These are phyloP conservation scores for Nomada fucata DNA, from an alignment of 2,888 invertebrate species.

Conservation along the genomic window DNA sequence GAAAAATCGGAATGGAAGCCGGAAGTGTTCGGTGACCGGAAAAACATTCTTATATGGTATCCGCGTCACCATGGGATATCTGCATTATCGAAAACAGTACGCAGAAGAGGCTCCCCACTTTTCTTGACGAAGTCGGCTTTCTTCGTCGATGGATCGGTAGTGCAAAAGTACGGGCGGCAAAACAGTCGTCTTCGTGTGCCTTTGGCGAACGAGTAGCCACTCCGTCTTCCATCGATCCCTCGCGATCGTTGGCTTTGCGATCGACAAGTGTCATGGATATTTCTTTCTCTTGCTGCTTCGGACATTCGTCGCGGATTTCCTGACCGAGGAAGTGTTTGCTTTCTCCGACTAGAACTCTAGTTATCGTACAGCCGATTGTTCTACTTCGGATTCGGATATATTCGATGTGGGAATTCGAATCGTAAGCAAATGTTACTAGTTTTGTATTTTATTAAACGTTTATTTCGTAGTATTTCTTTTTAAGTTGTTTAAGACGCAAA, in stretches of 20 bases:
- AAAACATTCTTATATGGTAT: constrained; percentile 44
- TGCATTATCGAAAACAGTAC: constrained; percentile 64
- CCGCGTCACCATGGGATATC: constrained; percentile 55
- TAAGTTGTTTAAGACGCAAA: no score
- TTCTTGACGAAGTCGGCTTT: constrained; percentile 59
- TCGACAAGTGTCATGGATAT: constrained; percentile 36
- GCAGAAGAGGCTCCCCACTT: constrained; percentile 67
- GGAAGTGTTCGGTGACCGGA: constrained; percentile 54
- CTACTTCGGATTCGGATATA: constrained; percentile 18
- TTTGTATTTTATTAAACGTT: no score
- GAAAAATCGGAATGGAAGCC: constrained; percentile 36
- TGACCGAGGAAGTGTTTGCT: constrained; percentile 12
- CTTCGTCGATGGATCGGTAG: constrained; percentile 69
- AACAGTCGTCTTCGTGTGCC: constrained; percentile 71
- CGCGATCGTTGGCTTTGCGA: constrained; percentile 30
- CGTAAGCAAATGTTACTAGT: constrained; percentile 30
- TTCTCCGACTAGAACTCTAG: not conserved
- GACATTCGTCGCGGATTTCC: constrained; percentile 10
- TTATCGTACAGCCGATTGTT: not conserved
- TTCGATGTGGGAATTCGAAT: constrained; percentile 41
- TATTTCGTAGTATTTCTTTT: not conserved
- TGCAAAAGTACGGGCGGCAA: constrained; percentile 62
- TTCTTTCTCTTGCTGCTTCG: constrained; percentile 5
- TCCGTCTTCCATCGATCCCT: constrained; percentile 47
- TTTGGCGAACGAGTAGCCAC: constrained; percentile 63